Base-by-base conservation (phyloP, 92 coral and sea anemone genomes). In the Porites cylindrica region DNA sequence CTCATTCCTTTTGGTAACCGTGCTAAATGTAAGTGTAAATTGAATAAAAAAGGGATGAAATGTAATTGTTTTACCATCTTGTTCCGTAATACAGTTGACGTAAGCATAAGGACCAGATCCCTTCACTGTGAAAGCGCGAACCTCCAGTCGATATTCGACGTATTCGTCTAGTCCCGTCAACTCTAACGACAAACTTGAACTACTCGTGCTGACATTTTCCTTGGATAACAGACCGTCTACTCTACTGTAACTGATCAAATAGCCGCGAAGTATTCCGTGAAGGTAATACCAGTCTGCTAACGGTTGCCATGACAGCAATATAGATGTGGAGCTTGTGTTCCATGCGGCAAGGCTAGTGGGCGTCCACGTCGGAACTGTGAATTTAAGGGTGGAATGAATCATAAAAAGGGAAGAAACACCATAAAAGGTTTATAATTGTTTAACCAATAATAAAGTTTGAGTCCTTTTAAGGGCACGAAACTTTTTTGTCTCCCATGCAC, bases 271-370 rank as follows among this genome's bases (percentile, higher is more conserved):
- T 19, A 82, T 76, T 26, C 98, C 98, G 32, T 95, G 96, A 10
- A 91, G 79, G 29, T 88, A 86, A 62, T 69, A 73, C 16, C 82
- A 82, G 67, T 91, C 89, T 9, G 91, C 90, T 58, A 96, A 43
- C 19, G 95, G 94, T 61, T 86, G 80, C 98, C 98, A 96, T 19
- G 89, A 66, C 66, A 96, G 80, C 65, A 68, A 62, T 51, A 94
- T 77, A 47, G 94, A 91, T 1, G 94, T 92, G 10, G 98, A 96
- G 64, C 94, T 94, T 64, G 91, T 88, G 84, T 94, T 88, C 85
- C 88, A 53, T 70, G 93, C 94, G 82, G 73, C 75, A 6, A 91
- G 23, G 10, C n/a, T 19, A 29, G 90, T 51, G 12, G 96, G 96
- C 26, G 85, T 73, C 72, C 80, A 75, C 24, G 85, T 91, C 66